A percentile compares a stretch with the other conserved stretches of the same genome.
These are phyloP conservation scores for Centrocercus urophasianus DNA, from an alignment of 2,113 vertebrate genomes.

Conservation along the genomic window DNA sequence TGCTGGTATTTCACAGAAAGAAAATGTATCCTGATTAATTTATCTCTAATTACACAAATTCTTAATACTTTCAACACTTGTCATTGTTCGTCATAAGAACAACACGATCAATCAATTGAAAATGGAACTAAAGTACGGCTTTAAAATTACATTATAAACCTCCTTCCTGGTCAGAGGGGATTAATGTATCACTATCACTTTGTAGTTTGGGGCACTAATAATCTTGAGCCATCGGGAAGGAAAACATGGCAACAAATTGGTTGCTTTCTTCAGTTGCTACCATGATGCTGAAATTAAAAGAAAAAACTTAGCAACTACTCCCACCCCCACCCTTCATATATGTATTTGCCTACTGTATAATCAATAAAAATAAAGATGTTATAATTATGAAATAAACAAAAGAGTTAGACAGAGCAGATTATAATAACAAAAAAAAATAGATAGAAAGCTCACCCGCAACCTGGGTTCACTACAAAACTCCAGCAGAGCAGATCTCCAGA, in stretches of 20 bases:
- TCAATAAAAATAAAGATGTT: too few species aligned
- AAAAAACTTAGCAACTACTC: background rate
- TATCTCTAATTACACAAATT: slow-evolving; percentile 47
- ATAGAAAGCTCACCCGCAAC: too few species aligned
- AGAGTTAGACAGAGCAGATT: too few species aligned
- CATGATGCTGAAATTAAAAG: slow-evolving; percentile 27
- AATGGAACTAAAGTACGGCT: slow-evolving; percentile 18
- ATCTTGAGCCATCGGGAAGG: slow-evolving; percentile 48
- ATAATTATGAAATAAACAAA: too few species aligned
- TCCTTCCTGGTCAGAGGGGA: slow-evolving; percentile 38
- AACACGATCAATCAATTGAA: slow-evolving; percentile 58
- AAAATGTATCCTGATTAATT: slow-evolving; percentile 47
- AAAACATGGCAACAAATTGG: slow-evolving; percentile 34
- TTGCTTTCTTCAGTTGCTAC: slow-evolving; percentile 36
- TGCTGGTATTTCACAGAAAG: slow-evolving; percentile 20
- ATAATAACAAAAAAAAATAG: too few species aligned
- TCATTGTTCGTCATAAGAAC: slow-evolving; percentile 37
- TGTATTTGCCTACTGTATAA: background rate
- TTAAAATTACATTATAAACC: slow-evolving; percentile 65
- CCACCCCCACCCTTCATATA: background rate
- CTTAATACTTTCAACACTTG: slow-evolving; percentile 28
- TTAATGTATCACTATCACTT: slow-evolving; percentile 48
- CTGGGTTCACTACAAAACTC: too few species aligned
- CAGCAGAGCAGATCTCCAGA: too few species aligned
- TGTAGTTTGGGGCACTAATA: slow-evolving; percentile 52